Evolutionary conservation across 2,888 invertebrate species (phyloP).

Genomic region (Cerceris ruficornis): DNA sequence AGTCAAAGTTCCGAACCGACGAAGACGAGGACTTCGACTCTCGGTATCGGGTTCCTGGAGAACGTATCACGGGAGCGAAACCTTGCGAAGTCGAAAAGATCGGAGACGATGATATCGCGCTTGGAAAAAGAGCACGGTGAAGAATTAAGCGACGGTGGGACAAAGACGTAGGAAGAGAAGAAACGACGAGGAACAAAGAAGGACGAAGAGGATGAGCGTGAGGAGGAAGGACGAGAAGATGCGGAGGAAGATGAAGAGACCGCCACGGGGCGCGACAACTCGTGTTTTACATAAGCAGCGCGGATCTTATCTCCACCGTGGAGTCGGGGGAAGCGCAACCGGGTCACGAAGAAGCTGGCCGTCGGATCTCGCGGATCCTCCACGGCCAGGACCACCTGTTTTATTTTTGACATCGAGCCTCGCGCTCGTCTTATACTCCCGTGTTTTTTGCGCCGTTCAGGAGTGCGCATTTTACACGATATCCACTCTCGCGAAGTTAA

Average conservation of each 20-base stretch:
- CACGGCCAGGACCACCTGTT: conserved; percentile 37
- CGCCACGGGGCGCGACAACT: conserved; percentile 69
- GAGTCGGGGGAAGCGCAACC: conserved; percentile 57
- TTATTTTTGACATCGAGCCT: conserved; percentile 42
- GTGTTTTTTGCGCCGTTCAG: conserved; percentile 1
- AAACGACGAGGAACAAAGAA: neutral
- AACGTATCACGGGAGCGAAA: conserved; percentile 7
- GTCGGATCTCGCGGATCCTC: conserved; percentile 33
- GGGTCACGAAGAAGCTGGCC: conserved; percentile 62
- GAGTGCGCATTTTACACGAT: neutral
- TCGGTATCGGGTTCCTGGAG: conserved; percentile 1
- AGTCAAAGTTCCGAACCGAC: conserved; percentile 10
- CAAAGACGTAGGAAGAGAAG: conserved; percentile 1
- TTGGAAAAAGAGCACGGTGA: neutral
- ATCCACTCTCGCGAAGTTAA: too few relatives aligned
- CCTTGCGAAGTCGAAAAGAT: conserved; percentile 17
- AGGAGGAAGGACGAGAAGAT: conserved; percentile 9
- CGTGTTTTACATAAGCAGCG: conserved; percentile 73
- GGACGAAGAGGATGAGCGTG: neutral
- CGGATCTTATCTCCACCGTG: conserved; percentile 69
- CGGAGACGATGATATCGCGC: conserved; percentile 16
- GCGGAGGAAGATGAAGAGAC: conserved; percentile 54
- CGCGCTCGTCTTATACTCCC: conserved; percentile 20
- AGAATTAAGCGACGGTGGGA: neutral
- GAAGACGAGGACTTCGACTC: conserved; percentile 26